phyloP scores from a whole-genome alignment of 2,797 vertebrate species.

The Aselliscus stoliczkanus region DNA sequence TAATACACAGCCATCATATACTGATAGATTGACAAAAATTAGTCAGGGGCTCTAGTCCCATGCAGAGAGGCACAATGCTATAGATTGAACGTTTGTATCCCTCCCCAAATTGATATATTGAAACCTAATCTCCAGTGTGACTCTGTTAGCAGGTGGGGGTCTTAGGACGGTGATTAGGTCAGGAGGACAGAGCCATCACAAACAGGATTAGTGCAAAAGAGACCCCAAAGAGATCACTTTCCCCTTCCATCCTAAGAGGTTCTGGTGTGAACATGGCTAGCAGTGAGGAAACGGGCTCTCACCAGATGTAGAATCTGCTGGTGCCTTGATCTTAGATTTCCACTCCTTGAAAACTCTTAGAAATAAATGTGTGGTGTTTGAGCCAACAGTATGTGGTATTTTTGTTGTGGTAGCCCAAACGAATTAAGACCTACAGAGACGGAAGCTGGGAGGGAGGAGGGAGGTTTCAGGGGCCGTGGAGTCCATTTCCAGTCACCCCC shows the following conservation, averaged over 20 bases:
- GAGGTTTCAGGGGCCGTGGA: neutral
- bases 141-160: neutral
- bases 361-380: neutral
- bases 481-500: neutral
- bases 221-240: neutral
- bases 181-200: neutral
- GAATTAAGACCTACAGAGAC: neutral
- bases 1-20: neutral
- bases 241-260: neutral
- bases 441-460: neutral
- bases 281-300: neutral
- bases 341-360: neutral
- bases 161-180: neutral
- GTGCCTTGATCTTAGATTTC: neutral
- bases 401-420: neutral
- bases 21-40: neutral
- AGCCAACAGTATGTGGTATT: neutral
- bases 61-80: neutral
- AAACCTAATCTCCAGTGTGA: neutral
- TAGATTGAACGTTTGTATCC: neutral
- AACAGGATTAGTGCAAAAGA: neutral
- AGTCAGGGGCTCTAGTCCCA: neutral
- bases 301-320: neutral
- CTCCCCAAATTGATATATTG: neutral
- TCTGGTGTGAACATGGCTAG: neutral